These are phyloP conservation scores for Platyura marginata DNA, from an alignment of 1,140 invertebrate species.

Conservation along the genomic window DNA sequence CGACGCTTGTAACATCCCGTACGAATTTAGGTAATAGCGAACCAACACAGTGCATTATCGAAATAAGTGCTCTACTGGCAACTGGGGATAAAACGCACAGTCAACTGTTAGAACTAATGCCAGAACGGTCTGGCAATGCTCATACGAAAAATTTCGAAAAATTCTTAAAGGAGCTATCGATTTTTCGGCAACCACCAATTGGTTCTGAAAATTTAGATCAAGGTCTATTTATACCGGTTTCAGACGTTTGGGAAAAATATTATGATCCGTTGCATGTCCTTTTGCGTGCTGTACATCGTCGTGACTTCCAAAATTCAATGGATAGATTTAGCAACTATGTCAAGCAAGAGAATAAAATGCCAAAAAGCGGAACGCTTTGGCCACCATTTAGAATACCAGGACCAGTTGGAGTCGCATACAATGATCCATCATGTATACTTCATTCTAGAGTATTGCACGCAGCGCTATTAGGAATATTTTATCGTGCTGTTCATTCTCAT, in stretches of 20 bases:
- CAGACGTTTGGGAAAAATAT: conserved; percentile 73
- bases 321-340: conserved; percentile 70
- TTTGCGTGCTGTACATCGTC: conserved; percentile 72
- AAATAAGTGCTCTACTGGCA: conserved; percentile 83
- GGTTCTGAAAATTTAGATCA: conserved; percentile 66
- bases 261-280: conserved; percentile 90
- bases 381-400: conserved; percentile 62
- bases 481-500: conserved; percentile 61
- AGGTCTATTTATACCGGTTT: conserved; percentile 81
- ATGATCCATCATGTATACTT: conserved; percentile 49
- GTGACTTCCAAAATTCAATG: conserved; percentile 87
- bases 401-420: conserved; percentile 41
- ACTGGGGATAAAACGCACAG: conserved; percentile 91
- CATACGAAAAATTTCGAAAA: conserved; percentile 81
- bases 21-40: conserved; percentile 70
- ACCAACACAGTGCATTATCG: conserved; percentile 56
- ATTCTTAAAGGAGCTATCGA: conserved; percentile 43
- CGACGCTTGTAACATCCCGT: conserved; percentile 73
- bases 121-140: conserved; percentile 79
- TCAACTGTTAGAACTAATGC: conserved; percentile 86
- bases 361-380: conserved; percentile 49
- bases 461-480: conserved; percentile 63
- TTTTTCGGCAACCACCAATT: conserved; percentile 32
- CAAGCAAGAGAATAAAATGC: conserved; percentile 43
- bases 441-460: conserved; percentile 70